Evolutionary conservation across 2,888 invertebrate genomes (phyloP).

Genomic region (Gastrophysa polygoni): DNA sequence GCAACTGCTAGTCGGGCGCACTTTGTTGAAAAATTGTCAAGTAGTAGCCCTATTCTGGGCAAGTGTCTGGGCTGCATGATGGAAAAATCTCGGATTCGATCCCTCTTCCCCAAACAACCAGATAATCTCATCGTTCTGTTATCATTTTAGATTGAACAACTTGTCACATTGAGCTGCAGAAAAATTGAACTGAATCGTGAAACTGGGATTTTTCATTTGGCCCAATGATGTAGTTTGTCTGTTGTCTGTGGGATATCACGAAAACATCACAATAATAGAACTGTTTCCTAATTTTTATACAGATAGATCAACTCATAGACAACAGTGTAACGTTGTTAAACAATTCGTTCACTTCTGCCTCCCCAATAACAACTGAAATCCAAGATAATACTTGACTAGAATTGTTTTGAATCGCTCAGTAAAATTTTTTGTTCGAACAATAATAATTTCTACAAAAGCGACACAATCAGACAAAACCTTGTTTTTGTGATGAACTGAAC

Average conservation of each 20-base stretch:
- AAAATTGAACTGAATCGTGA: background rate
- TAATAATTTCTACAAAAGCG: no score
- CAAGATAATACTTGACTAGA: no score
- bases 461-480: no score
- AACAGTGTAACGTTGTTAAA: background rate
- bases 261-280: background rate
- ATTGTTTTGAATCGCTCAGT: no score
- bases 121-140: no score
- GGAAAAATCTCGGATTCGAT: conserved; percentile 10
- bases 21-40: conserved; percentile 51
- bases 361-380: no score
- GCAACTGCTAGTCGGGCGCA: conserved; percentile 51
- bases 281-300: conserved; percentile 10
- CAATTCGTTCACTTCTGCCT: background rate
- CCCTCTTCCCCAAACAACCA: background rate
- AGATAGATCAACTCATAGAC: conserved; percentile 8
- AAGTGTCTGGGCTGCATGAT: conserved; percentile 18
- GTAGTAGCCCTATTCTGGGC: conserved; percentile 43
- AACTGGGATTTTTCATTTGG: background rate
- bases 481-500: conserved; percentile 2
- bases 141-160: no score
- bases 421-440: no score
- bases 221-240: background rate
- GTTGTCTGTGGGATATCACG: conserved; percentile 3
- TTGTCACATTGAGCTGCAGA: no score